Base-by-base conservation (phyloP, 2,888 invertebrate genomes). In the Automeris io region DNA sequence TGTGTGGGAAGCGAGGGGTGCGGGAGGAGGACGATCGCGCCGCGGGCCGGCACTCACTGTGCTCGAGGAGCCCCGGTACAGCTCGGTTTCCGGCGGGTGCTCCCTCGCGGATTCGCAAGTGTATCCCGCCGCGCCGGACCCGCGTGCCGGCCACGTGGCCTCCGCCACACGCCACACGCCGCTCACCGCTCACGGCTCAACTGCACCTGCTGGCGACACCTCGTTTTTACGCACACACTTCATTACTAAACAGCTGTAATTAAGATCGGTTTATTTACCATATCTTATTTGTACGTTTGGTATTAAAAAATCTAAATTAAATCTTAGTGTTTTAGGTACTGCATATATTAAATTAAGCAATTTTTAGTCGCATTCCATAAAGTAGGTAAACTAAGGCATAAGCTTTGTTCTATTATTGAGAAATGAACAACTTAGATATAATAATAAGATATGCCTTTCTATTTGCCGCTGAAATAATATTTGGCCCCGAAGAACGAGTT, bases 11-110 rank as follows among this genome's bases (percentile, higher is more conserved):
- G 65, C 58, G 70, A 68, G 68, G 61, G 53, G 58, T 57, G 61
- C 56, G 59, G 52, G 58, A 54, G 52, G 61, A 57, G 61, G 61
- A 67, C 59, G 64, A 70, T 63, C 65, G 71, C 71, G 76, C 78
- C 79, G 78, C 80, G 79, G 76, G 73, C 79, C 77, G 82, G 79
- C 78, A 80, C 81, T 82, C 81, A 78, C 83, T 81, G 82, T 80
- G 65, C 81, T 80, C 81, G 78, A 79, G 78, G 85, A 81, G 83
- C 80, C 74, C 82, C 80, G 81, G 79, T 77, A 80, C 80, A 82
- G 83, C 82, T 82, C 85, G 76, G 82, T 81, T 85, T 83, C 85
- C 83, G 85, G 83, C 76, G 72, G 73, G 74, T 64, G 78, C 81
- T 70, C 70, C 69, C 83, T 79, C 79, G 83, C 80, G 80, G 73